Evolutionary conservation across 2,888 invertebrate genomes (phyloP).

Genomic region (Ormyrus labotus): DNA sequence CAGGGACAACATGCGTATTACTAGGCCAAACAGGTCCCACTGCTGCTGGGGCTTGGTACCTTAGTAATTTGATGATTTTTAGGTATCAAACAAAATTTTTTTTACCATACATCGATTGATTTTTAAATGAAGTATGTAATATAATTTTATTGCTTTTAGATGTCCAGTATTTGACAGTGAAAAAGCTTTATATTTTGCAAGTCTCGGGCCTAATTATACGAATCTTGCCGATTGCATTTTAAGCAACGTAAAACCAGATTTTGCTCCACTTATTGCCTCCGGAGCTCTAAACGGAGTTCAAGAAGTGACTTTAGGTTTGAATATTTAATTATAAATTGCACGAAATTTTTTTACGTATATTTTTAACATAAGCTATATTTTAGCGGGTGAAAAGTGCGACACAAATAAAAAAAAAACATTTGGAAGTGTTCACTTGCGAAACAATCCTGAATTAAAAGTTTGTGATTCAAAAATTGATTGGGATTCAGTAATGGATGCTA

Average conservation of each 20-base stretch:
- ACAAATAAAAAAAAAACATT: conserved; percentile 68
- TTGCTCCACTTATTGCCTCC: conserved; percentile 70
- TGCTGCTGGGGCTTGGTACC: conserved; percentile 76
- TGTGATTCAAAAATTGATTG: conserved; percentile 78
- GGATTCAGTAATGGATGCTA: conserved; percentile 80
- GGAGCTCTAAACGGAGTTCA: conserved; percentile 70
- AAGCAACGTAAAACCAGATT: conserved; percentile 71
- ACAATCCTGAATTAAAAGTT: conserved; percentile 69
- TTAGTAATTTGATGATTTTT: conserved; percentile 78
- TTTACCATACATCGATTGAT: neutral
- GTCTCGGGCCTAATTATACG: conserved; percentile 77
- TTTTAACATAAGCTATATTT: conserved; percentile 10
- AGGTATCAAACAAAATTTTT: conserved; percentile 59
- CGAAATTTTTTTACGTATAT: conserved; percentile 1
- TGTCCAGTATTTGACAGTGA: conserved; percentile 77
- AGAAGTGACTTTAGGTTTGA: conserved; percentile 73
- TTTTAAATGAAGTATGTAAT: neutral
- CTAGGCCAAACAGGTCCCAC: conserved; percentile 76
- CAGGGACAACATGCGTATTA: conserved; percentile 78
- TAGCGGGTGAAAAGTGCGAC: conserved; percentile 71
- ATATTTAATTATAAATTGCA: neutral
- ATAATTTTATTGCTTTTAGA: conserved; percentile 65
- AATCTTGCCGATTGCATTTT: conserved; percentile 76
- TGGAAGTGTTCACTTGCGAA: conserved; percentile 68
- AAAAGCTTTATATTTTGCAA: conserved; percentile 79